These are phyloP conservation scores for Rachycentron canadum DNA, from an alignment of 2,797 vertebrate species.

Conservation along the genomic window DNA sequence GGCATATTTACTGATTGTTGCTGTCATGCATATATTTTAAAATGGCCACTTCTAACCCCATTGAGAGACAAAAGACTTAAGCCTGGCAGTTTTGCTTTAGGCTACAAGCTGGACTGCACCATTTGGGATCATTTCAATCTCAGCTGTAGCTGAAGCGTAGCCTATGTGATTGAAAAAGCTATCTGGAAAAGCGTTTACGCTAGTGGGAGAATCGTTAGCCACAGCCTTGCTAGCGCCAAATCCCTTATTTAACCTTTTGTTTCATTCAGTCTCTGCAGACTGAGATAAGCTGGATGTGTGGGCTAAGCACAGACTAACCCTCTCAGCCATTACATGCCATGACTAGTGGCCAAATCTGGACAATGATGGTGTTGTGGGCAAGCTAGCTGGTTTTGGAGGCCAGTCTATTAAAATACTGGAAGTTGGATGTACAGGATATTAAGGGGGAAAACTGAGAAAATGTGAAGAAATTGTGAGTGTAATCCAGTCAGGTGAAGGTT, in stretches of 20 bases:
- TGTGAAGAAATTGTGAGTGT: not conserved
- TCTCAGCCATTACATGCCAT: slow-evolving; percentile 56
- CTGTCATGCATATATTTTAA: not conserved
- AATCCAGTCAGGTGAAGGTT: slow-evolving; percentile 20
- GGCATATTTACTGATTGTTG: not conserved
- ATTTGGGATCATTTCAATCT: slow-evolving; percentile 14
- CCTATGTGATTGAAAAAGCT: slow-evolving; percentile 32
- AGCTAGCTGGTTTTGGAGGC: slow-evolving; percentile 19
- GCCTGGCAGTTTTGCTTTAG: not conserved
- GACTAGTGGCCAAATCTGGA: slow-evolving; percentile 61
- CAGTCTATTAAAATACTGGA: slow-evolving; percentile 16
- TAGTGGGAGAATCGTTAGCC: slow-evolving; percentile 45
- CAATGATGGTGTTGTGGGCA: slow-evolving; percentile 43
- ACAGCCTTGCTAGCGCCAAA: slow-evolving; percentile 54
- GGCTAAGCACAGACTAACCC: slow-evolving; percentile 63
- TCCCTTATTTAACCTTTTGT: slow-evolving; percentile 71
- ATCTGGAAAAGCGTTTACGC: slow-evolving; percentile 23
- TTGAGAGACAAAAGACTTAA: not conserved
- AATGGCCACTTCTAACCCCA: not conserved
- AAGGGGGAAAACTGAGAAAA: slow-evolving; percentile 16
- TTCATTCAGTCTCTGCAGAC: slow-evolving; percentile 65
- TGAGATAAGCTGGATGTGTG: slow-evolving; percentile 70
- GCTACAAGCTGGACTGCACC: not conserved
- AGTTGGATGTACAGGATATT: slow-evolving; percentile 32
- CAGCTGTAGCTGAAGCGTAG: slow-evolving; percentile 10